Evolutionary conservation across 2,797 vertebrate genomes (phyloP).

Genomic region (Petrocephalus sullivani): DNA sequence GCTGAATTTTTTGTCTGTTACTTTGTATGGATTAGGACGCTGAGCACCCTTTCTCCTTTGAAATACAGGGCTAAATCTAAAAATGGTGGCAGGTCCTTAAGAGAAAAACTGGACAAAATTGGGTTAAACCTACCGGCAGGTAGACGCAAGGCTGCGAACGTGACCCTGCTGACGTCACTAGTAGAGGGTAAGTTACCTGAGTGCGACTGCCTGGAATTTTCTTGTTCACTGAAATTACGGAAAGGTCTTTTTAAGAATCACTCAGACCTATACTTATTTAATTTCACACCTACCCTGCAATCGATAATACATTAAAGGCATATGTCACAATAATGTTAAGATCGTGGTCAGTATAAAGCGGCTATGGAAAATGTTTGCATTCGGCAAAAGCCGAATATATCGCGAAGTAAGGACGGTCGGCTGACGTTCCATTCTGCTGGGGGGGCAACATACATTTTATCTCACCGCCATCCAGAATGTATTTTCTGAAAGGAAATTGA

Average conservation of each 20-base stretch:
- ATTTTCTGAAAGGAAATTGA: neutral
- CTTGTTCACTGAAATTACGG: conserved; percentile 42
- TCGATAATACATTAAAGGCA: conserved; percentile 66
- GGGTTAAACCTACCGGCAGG: conserved; percentile 97
- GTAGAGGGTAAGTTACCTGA: conserved; percentile 82
- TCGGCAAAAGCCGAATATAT: neutral
- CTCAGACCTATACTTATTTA: conserved; percentile 65
- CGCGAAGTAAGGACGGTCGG: neutral
- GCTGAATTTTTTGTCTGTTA: neutral
- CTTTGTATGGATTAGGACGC: neutral
- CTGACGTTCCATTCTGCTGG: neutral
- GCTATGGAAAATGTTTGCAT: neutral
- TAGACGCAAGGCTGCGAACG: conserved; percentile 97
- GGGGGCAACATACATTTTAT: neutral
- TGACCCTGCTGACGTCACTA: conserved; percentile 93
- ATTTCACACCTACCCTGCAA: conserved; percentile 68
- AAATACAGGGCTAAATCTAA: conserved; percentile 90
- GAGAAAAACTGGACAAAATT: conserved; percentile 99
- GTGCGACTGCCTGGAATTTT: conserved; percentile 48
- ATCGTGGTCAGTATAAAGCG: neutral
- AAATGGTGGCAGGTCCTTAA: conserved; percentile 97
- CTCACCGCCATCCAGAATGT: neutral
- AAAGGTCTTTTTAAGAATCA: conserved; percentile 58
- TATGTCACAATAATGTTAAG: neutral
- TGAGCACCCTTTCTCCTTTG: neutral